phyloP scores from a whole-genome alignment of 2,888 invertebrate species.

The Drosophila emarginata region DNA sequence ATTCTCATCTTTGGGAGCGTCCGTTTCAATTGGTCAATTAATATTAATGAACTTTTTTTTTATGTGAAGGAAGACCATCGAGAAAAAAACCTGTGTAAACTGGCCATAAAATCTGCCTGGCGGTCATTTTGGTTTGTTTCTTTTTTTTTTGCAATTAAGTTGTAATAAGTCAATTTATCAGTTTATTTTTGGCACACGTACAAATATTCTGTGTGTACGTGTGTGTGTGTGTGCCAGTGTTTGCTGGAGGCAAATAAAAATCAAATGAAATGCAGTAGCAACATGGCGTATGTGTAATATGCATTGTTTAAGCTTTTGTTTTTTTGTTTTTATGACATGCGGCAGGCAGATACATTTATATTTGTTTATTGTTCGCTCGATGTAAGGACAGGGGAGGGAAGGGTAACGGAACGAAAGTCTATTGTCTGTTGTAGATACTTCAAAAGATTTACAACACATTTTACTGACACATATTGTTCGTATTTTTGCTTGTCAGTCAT shows the following conservation, averaged over 20 bases:
- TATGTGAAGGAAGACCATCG: background rate
- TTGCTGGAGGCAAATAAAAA: conserved; percentile 19
- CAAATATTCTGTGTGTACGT: too few species aligned
- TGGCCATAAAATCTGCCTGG: conserved; percentile 15
- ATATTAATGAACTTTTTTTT: conserved; percentile 69
- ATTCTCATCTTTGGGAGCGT: conserved; percentile 20
- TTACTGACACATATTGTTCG: conserved; percentile 63
- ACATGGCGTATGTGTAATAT: conserved; percentile 51
- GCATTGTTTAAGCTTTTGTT: conserved; percentile 27
- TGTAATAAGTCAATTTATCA: conserved; percentile 65
- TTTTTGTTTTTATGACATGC: conserved; percentile 46
- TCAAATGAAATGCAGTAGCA: conserved; percentile 32
- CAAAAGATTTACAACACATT: conserved; percentile 64
- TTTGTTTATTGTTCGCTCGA: conserved; percentile 30
- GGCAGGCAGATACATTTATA: conserved; percentile 49
- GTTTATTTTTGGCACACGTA: conserved; percentile 53
- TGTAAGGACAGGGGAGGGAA: background rate
- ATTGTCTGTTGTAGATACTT: conserved; percentile 26
- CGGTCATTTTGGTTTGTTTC: background rate
- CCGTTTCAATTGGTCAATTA: conserved; percentile 71
- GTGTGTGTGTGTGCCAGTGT: conserved; percentile 27
- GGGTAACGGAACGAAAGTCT: background rate
- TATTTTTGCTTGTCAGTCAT: conserved; percentile 27
- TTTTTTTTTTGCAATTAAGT: conserved; percentile 25
- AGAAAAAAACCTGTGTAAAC: background rate